These are phyloP conservation scores for Osmerus mordax DNA, from an alignment of 2,113 vertebrate genomes.

Conservation along the genomic window DNA sequence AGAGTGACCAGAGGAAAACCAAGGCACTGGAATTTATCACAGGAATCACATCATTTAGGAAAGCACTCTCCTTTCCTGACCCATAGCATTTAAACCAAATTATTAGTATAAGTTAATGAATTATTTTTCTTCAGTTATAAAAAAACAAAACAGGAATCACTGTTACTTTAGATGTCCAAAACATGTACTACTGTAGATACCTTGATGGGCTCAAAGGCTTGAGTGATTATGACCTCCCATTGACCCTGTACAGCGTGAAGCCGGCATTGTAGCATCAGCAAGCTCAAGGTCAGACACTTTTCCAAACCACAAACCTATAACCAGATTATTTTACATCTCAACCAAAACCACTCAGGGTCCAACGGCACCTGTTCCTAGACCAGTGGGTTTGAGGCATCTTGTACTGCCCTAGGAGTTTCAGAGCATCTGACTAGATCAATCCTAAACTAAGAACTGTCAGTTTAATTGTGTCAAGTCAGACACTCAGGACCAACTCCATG, in stretches of 20 bases:
- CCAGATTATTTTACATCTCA: too few species aligned
- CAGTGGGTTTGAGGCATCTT: too few species aligned
- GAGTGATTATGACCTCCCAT: not conserved
- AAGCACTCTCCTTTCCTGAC: slow-evolving; percentile 16
- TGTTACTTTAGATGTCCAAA: not conserved
- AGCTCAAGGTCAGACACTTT: too few species aligned
- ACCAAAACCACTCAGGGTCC: too few species aligned
- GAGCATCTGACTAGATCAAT: not conserved
- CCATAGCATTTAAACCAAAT: slow-evolving; percentile 23
- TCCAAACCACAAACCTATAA: not conserved
- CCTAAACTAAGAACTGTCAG: too few species aligned
- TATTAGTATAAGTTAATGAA: slow-evolving; percentile 3
- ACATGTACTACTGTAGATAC: not conserved
- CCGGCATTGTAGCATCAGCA: not conserved
- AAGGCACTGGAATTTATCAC: slow-evolving; percentile 60
- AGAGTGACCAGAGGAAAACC: slow-evolving; percentile 38
- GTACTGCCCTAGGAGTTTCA: too few species aligned
- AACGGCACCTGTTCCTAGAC: too few species aligned
- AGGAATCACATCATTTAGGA: slow-evolving; percentile 38
- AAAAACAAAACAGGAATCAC: too few species aligned
- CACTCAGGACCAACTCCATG: too few species aligned
- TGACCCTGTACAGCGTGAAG: not conserved
- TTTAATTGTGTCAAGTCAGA: too few species aligned
- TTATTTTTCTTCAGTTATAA: not conserved
- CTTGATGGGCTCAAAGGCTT: not conserved